A percentile compares a stretch with the other conserved stretches of the same genome.
Conservation (phyloP, 2,797 vertebrate genomes). For the Aldrovandia affinis region DNA sequence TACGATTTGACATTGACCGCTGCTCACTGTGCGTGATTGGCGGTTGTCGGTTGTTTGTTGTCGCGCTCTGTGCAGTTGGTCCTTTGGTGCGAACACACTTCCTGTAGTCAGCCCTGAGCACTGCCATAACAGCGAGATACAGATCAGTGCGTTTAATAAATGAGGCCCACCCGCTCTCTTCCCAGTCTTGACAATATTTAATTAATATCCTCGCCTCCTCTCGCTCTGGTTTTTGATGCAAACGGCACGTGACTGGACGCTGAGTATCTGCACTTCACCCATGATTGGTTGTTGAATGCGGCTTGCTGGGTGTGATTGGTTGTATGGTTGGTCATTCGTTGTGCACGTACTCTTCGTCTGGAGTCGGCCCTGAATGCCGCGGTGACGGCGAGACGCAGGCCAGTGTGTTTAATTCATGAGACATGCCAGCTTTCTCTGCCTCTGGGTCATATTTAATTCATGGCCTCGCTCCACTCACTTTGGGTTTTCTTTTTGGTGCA, state of each 20-base stretch:
- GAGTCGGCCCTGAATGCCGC: neutral
- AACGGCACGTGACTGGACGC: neutral
- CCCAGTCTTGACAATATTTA: neutral
- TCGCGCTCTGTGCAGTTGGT: no score
- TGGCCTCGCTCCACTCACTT: neutral
- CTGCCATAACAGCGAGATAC: neutral
- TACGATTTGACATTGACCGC: no score
- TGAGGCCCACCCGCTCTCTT: no score
- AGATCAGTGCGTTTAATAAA: neutral
- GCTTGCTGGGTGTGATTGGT: neutral
- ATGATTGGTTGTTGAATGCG: neutral
- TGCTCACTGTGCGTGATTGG: no score
- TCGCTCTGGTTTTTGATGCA: neutral
- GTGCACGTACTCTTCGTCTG: neutral
- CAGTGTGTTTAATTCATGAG: neutral
- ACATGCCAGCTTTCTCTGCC: neutral
- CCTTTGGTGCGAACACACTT: no score
- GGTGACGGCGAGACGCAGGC: neutral
- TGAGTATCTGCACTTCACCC: neutral
- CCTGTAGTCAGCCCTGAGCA: no score
- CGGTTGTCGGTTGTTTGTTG: no score
- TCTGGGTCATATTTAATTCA: neutral
- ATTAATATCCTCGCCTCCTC: neutral
- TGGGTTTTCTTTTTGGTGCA: neutral
- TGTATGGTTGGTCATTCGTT: neutral